These are phyloP conservation scores for Pandemis corylana DNA, from an alignment of 2,888 invertebrate genomes.

Conservation along the genomic window DNA sequence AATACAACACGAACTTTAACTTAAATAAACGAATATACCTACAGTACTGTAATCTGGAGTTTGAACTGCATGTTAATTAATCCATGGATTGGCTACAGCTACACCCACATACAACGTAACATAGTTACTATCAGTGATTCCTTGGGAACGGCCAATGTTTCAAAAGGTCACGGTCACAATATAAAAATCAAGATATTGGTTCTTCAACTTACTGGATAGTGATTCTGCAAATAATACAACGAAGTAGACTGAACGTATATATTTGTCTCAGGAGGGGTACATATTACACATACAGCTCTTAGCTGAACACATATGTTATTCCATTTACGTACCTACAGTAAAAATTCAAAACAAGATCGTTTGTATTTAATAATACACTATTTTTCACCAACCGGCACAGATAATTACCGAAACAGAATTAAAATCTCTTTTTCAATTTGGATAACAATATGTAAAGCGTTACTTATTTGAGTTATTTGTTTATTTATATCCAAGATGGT, in stretches of 20 bases:
- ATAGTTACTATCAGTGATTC: too few species aligned
- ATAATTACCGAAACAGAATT: background rate
- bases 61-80: too few species aligned
- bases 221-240: slow-evolving; percentile 21
- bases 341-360: slow-evolving; percentile 24
- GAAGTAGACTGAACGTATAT: slow-evolving; percentile 59
- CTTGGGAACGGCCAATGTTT: too few species aligned
- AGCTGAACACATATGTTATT: slow-evolving; percentile 62
- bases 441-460: background rate
- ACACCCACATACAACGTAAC: too few species aligned
- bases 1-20: too few species aligned
- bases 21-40: too few species aligned
- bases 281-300: slow-evolving; percentile 64
- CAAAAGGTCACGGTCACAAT: too few species aligned
- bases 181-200: background rate
- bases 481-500: background rate
- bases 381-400: background rate
- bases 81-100: too few species aligned
- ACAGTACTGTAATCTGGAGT: too few species aligned
- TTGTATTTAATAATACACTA: slow-evolving; percentile 9
- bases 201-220: too few species aligned
- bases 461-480: background rate
- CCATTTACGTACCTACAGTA: slow-evolving; percentile 30
- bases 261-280: slow-evolving; percentile 59
- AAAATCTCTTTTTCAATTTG: slow-evolving; percentile 4